Evolutionary conservation across 2,888 invertebrate species (phyloP), one percentile per base, ranked within the genome.

Genomic region (Harpalus rufipes): DNA sequence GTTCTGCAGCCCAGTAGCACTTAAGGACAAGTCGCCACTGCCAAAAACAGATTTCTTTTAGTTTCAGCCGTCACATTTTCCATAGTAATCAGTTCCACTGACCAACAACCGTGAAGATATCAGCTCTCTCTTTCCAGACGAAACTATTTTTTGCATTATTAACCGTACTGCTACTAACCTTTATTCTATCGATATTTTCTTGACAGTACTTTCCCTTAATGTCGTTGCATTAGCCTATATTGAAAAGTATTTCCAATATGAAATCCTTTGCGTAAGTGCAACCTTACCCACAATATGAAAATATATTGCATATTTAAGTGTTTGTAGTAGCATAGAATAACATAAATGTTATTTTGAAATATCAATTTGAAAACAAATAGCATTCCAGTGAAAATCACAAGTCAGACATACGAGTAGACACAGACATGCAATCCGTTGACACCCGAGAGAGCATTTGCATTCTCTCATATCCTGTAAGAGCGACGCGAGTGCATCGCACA

Each of bases 381-480:
- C 10, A 74, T 18, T 74, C 44, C 8, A 18, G 44, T 44, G 44
- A 74, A 74, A 74, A 74, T 74, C 72, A 74, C 72, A 74, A 74
- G 72, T 74, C 72, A 44, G 51, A 74, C 51, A 63, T 32, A 63
- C n/a, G n/a, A n/a, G n/a, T 25, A 63, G 63, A 25, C 63, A 25
- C 8, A 63, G 63, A 74, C 72, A 74, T 74, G 44, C 72, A 74
- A 74, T 74, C 44, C 44, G 8, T 44, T 74, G 72, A 74, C 72
- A 74, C 72, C 44, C n/a, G n/a, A 41, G 72, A 44, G 72, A 74
- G 12, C 21, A 68, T 68, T 74, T 74, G 72, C 72, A 74, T 74
- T 74, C 72, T 74, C 72, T 74, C 72, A 74, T 74, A 74, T 74
- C 72, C 72, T 74, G 72, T 44, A 51, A 16, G 18, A 18, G 25